A percentile compares a stretch with the other conserved stretches of the same genome.
These are phyloP conservation scores for Lota lota DNA, from an alignment of 2,113 vertebrate species.

Conservation along the genomic window DNA sequence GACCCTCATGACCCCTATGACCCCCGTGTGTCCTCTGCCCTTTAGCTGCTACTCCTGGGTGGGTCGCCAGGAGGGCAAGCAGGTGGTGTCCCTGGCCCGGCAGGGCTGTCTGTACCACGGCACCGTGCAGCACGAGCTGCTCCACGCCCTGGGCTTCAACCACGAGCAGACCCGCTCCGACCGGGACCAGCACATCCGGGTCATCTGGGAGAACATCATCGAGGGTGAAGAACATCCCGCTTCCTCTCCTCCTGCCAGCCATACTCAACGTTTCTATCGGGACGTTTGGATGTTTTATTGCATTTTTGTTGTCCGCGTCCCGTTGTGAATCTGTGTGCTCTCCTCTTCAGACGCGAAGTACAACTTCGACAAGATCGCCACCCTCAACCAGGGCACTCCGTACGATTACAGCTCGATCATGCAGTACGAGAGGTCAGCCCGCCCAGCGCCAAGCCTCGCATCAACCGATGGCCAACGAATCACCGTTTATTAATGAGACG, in stretches of 20 bases:
- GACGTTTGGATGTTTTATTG: too few species aligned
- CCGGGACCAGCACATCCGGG: conserved; percentile 60
- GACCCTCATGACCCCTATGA: neutral
- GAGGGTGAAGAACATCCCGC: conserved; percentile 28
- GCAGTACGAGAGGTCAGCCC: conserved; percentile 65
- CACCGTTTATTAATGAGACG: too few species aligned
- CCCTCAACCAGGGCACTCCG: conserved; percentile 64
- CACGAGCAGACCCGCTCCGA: conserved; percentile 74
- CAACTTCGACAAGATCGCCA: conserved; percentile 49
- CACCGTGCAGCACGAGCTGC: conserved; percentile 67
- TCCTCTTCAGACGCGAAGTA: conserved; percentile 34
- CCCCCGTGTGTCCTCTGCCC: neutral
- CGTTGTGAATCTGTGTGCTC: neutral
- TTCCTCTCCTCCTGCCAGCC: neutral
- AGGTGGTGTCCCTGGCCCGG: conserved; percentile 60
- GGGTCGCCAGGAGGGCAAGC: conserved; percentile 43
- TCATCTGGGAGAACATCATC: conserved; percentile 55
- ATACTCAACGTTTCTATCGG: too few species aligned
- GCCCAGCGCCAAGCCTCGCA: neutral
- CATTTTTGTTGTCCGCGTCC: too few species aligned
- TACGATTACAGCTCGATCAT: conserved; percentile 77
- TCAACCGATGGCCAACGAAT: neutral
- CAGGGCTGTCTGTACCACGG: conserved; percentile 45
- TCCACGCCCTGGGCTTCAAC: conserved; percentile 74
- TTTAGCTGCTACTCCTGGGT: conserved; percentile 45